Percentiles rank a stretch among this genome's conserved stretches.
Conservation (phyloP, 1,140 invertebrate genomes). For the Doryteuthis pealeii region DNA sequence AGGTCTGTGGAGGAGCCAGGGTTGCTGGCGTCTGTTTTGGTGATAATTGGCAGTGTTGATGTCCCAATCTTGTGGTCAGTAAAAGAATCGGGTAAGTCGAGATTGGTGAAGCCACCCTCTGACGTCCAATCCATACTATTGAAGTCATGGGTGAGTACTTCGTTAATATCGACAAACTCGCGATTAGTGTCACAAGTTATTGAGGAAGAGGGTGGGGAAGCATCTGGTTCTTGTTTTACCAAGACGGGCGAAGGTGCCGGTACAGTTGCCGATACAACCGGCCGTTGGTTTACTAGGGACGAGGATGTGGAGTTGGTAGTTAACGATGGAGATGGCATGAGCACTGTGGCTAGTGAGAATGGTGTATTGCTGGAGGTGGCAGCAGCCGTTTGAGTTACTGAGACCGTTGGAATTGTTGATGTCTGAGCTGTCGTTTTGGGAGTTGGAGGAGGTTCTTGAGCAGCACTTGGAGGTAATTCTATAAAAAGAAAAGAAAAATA, state of each 20-base stretch:
- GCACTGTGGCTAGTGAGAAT: conserved; percentile 5
- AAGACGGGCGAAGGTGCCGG: background rate
- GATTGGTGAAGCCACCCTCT: conserved; percentile 37
- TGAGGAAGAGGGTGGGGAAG: background rate
- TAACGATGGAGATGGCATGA: conserved; percentile 1
- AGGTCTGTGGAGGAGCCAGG: conserved; percentile 16
- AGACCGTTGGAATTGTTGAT: conserved; percentile 26
- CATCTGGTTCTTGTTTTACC: conserved; percentile 12
- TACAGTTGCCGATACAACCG: background rate
- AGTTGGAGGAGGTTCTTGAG: conserved; percentile 71
- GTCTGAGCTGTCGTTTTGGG: conserved; percentile 64
- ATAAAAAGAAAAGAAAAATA: conserved; percentile 31
- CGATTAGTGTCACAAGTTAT: conserved; percentile 17
- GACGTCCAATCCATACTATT: conserved; percentile 53
- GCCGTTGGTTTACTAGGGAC: background rate
- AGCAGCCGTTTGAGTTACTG: conserved; percentile 11
- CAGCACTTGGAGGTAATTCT: conserved; percentile 85
- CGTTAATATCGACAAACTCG: conserved; percentile 48
- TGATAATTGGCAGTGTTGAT: background rate
- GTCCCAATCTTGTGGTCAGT: conserved; percentile 25
- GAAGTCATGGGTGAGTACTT: conserved; percentile 46
- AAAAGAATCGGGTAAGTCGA: conserved; percentile 42
- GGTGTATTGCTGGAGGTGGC: conserved; percentile 12
- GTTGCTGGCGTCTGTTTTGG: background rate
- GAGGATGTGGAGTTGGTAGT: conserved; percentile 12